phyloP scores from a whole-genome alignment of 2,888 invertebrate species.

The Hermodice carunculata region DNA sequence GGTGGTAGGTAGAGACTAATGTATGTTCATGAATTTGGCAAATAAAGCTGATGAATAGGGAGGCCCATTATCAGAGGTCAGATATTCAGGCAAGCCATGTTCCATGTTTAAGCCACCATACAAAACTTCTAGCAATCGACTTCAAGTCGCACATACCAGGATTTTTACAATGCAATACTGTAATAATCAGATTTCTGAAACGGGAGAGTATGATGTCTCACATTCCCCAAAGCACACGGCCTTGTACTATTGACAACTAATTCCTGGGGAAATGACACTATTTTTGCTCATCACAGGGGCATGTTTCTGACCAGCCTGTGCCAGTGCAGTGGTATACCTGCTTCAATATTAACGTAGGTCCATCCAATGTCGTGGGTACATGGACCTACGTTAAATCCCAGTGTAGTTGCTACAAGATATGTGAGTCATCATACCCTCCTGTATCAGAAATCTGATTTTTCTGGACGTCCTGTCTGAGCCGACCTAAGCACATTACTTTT shows the following conservation, averaged over 20 bases:
- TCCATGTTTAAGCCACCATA: constrained; percentile 1
- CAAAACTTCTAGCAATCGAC: not conserved
- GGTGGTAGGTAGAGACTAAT: constrained; percentile 10
- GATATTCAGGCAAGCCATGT: constrained; percentile 4
- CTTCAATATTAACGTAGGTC: not conserved
- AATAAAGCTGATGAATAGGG: constrained; percentile 9
- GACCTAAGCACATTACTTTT: no score
- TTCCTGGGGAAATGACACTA: not conserved
- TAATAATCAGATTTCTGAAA: not conserved
- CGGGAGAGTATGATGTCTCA: not conserved
- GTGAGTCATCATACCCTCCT: no score
- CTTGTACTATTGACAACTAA: not conserved
- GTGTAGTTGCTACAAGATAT: no score
- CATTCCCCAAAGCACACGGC: not conserved
- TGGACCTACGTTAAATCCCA: no score
- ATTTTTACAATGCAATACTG: not conserved
- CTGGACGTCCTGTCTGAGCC: no score
- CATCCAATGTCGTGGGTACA: no score
- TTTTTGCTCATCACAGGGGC: not conserved
- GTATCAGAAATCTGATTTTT: no score
- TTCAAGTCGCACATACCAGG: not conserved
- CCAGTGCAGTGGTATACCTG: not conserved
- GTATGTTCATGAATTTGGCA: constrained; percentile 4
- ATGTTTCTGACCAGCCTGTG: not conserved
- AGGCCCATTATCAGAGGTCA: constrained; percentile 20